A percentile compares a stretch with the other conserved stretches of the same genome.
Conservation (phyloP, 2,888 invertebrate genomes). For the Diogma glabrata region DNA sequence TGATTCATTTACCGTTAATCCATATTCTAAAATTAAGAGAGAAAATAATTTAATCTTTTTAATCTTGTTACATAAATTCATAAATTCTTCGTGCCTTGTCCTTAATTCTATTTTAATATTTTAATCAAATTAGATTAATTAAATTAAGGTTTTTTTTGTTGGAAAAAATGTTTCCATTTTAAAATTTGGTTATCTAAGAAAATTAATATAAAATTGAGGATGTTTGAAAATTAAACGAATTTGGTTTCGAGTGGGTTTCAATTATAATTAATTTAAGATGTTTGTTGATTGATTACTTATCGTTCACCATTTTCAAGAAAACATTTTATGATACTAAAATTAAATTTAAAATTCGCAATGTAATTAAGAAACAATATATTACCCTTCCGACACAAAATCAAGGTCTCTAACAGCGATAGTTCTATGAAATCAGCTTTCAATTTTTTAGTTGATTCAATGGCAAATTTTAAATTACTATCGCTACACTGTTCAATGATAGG, state of each 20-base stretch:
- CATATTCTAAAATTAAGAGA: conserved; percentile 25
- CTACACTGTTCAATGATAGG: conserved; percentile 30
- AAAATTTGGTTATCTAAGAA: too few species aligned
- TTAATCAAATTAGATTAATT: too few species aligned
- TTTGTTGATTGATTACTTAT: too few species aligned
- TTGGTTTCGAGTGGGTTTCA: too few species aligned
- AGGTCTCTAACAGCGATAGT: conserved; percentile 38
- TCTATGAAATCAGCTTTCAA: conserved; percentile 39
- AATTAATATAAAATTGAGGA: too few species aligned
- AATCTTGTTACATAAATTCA: neutral
- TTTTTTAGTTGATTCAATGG: conserved; percentile 33
- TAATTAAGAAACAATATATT: too few species aligned
- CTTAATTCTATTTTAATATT: too few species aligned
- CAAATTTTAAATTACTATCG: conserved; percentile 29
- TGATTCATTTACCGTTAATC: conserved; percentile 26
- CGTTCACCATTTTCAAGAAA: too few species aligned
- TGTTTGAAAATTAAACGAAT: too few species aligned
- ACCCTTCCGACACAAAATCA: conserved; percentile 42
- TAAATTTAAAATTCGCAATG: neutral
- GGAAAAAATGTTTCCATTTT: too few species aligned
- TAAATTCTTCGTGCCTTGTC: neutral
- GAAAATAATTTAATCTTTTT: neutral
- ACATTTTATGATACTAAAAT: neutral
- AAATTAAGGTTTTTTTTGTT: too few species aligned
- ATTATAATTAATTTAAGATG: too few species aligned